These are phyloP conservation scores for Geotrupes spiniger DNA, from an alignment of 2,888 invertebrate species.

Conservation along the genomic window DNA sequence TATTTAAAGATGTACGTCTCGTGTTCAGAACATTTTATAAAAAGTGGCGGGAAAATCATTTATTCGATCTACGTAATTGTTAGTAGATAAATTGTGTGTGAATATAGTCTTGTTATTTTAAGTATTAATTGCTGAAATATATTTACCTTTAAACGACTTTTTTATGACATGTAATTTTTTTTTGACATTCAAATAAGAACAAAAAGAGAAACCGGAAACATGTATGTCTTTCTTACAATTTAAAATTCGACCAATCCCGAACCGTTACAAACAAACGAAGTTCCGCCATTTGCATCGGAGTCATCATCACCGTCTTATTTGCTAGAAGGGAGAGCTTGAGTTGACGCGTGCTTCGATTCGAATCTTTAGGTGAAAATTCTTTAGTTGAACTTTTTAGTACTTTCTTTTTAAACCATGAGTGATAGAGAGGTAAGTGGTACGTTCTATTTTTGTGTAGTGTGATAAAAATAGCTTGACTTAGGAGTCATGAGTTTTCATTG, in stretches of 20 bases:
- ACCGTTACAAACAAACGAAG: slow-evolving; percentile 11
- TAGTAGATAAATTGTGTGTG: no score
- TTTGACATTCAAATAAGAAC: not conserved
- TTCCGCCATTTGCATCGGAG: slow-evolving; percentile 18
- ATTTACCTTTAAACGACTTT: not conserved
- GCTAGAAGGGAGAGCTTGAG: slow-evolving; percentile 8
- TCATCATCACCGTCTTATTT: slow-evolving; percentile 16
- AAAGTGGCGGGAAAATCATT: no score
- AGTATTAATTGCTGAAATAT: no score
- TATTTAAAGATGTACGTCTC: no score
- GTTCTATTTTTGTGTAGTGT: slow-evolving; percentile 18
- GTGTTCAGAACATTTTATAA: no score
- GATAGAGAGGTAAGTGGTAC: slow-evolving; percentile 40
- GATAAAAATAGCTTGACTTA: slow-evolving; percentile 25
- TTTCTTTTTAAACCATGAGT: slow-evolving; percentile 33
- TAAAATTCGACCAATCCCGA: slow-evolving; percentile 14
- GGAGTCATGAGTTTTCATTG: slow-evolving; percentile 16
- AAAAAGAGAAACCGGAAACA: slow-evolving; percentile 13
- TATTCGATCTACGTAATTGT: no score
- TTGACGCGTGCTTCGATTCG: slow-evolving; percentile 10
- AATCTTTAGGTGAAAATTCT: slow-evolving; percentile 9
- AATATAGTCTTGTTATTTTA: no score
- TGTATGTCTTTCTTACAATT: slow-evolving; percentile 3
- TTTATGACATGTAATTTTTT: slow-evolving; percentile 3
- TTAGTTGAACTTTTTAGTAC: slow-evolving; percentile 13